phyloP scores from a whole-genome alignment of 2,113 vertebrate species.

The Carassius gibelio region DNA sequence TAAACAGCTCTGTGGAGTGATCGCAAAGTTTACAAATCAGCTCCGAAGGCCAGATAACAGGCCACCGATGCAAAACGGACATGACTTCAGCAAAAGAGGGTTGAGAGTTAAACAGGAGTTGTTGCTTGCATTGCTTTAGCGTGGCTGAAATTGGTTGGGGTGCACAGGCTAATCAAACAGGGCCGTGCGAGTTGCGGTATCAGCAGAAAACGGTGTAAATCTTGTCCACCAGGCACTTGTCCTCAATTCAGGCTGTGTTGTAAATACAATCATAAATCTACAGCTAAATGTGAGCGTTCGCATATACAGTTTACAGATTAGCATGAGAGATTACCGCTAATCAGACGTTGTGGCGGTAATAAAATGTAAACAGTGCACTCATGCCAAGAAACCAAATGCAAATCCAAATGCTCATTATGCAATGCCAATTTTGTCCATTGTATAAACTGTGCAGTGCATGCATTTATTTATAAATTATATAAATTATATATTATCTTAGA shows the following conservation, averaged over 20 bases:
- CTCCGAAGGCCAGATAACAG: slow-evolving; percentile 15
- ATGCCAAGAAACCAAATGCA: background rate
- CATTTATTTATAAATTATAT: background rate
- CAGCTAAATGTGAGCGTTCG: slow-evolving; percentile 25
- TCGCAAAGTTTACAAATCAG: slow-evolving; percentile 31
- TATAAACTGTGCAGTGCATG: background rate
- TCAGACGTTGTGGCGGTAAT: slow-evolving; percentile 8
- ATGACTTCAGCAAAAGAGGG: background rate
- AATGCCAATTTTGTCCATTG: background rate
- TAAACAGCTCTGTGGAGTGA: slow-evolving; percentile 28
- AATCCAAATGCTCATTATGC: background rate
- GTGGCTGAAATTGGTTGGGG: background rate
- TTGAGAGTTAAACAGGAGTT: background rate
- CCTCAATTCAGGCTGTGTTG: slow-evolving; percentile 27
- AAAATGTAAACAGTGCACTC: slow-evolving; percentile 8
- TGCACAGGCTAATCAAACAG: background rate
- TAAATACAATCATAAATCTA: slow-evolving; percentile 43
- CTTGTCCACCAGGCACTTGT: slow-evolving; percentile 40
- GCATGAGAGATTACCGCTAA: slow-evolving; percentile 33
- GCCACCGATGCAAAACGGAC: background rate
- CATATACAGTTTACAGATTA: slow-evolving; percentile 25
- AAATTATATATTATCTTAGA: background rate
- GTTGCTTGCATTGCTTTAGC: slow-evolving; percentile 2
- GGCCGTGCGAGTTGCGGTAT: background rate
- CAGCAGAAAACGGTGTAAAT: slow-evolving; percentile 12